A percentile compares a stretch with the other conserved stretches of the same genome.
phyloP scores from a whole-genome alignment of 2,113 vertebrate genomes.

The Sceloporus tristichus region DNA sequence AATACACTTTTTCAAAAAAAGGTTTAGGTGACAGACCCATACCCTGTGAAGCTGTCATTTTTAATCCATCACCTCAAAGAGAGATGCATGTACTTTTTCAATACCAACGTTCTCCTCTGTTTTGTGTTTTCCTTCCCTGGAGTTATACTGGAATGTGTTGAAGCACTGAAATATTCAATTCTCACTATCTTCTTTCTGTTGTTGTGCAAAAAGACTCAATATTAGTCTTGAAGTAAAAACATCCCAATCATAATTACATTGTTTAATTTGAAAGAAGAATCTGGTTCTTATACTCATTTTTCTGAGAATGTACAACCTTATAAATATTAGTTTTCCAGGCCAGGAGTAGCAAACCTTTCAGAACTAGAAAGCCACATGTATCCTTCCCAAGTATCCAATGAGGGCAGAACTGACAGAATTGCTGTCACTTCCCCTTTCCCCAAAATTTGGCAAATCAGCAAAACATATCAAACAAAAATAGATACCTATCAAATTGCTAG shows the following conservation, averaged over 20 bases:
- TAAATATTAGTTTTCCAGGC: background rate
- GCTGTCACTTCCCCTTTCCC: too few species aligned
- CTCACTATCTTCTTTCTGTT: background rate
- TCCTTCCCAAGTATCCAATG: too few species aligned
- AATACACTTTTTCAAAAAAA: slow-evolving; percentile 26
- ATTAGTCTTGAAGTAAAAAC: background rate
- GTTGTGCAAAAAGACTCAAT: background rate
- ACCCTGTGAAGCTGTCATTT: slow-evolving; percentile 30
- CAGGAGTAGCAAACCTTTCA: too few species aligned
- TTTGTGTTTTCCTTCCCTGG: background rate
- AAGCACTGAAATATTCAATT: slow-evolving; percentile 16
- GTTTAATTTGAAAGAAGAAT: slow-evolving; percentile 28
- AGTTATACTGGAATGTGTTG: background rate
- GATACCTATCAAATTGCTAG: too few species aligned
- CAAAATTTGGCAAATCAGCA: too few species aligned
- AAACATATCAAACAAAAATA: too few species aligned
- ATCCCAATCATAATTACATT: background rate
- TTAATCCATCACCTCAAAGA: slow-evolving; percentile 39
- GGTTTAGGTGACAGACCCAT: slow-evolving; percentile 47
- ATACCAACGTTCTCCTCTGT: background rate
- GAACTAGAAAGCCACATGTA: background rate
- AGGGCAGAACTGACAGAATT: too few species aligned
- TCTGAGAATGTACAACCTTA: background rate
- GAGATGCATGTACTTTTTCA: background rate
- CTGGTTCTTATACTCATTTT: too few species aligned